phyloP scores from a whole-genome alignment of 2,888 invertebrate species.

The Hololepta plana region DNA sequence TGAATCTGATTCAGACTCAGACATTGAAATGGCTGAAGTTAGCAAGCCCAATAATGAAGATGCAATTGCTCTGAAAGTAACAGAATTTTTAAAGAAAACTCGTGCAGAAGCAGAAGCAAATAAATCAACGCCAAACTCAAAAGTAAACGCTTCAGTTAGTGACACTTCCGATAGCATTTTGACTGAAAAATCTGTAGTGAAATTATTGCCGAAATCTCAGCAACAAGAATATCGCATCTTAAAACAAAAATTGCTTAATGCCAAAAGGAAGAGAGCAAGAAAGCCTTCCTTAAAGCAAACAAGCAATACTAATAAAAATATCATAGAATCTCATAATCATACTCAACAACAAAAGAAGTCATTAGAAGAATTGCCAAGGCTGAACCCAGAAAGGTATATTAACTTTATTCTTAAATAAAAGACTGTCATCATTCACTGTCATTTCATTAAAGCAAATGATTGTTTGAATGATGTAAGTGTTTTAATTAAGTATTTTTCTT shows the following conservation, averaged over 20 bases:
- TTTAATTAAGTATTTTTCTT: constrained; percentile 4
- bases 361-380: constrained; percentile 17
- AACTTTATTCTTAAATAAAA: too few species aligned
- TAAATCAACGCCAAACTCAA: constrained; percentile 2
- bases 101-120: constrained; percentile 19
- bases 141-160: constrained; percentile 4
- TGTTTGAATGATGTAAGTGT: too few species aligned
- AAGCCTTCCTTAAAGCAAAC: too few species aligned
- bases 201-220: constrained; percentile 22
- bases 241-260: constrained; percentile 17
- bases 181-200: constrained; percentile 20
- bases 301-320: too few species aligned
- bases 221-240: constrained; percentile 24
- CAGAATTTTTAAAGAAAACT: constrained; percentile 23
- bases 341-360: constrained; percentile 11
- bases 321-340: too few species aligned
- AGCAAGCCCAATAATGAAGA: constrained; percentile 3
- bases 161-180: constrained; percentile 2
- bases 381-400: constrained; percentile 22
- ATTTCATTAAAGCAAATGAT: too few species aligned
- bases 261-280: constrained; percentile 5
- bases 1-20: constrained; percentile 22
- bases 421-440: too few species aligned
- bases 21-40: constrained; percentile 10
- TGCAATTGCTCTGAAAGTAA: constrained; percentile 13